Evolutionary conservation across 1,140 invertebrate species (phyloP), one percentile per base, ranked within the genome.

Genomic region (Mylabris phalerata): DNA sequence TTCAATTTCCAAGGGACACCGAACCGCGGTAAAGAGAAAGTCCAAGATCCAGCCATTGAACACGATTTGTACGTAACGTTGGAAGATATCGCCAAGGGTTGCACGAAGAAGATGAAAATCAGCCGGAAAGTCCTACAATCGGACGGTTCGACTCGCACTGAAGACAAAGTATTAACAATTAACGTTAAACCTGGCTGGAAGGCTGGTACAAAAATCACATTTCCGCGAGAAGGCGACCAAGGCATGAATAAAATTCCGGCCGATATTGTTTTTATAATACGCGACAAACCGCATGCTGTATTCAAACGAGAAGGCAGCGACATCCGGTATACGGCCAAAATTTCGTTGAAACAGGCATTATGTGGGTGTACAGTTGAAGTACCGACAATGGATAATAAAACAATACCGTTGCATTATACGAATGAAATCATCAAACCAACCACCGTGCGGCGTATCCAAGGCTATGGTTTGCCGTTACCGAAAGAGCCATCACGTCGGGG

Each of bases 101-200:
- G 90, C 67, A 87, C 85, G 0, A 98, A 97, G 73, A 95, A 94
- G 71, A 97, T 98, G 92, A 95, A 94, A 74, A 96, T 98, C 26
- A 93, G 89, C 2, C 79, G 89, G 63, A 84, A 86, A 70, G 87
- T 93, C 7, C 67, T 86, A 5, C 78, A 80, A 55, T 71, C 79
- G 3, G 85, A 91, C 66, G 89, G 88, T n/a, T 78, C 80, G 9
- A 76, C 81, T 0, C 81, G 80, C 32, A 88, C 89, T 57, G 89
- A 95, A 71, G 93, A 95, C 62, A 98, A 97, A 77, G 87, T 96
- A 43, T 76, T 97, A 0, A 93, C 90, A 0, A 93, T 98, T 43
- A 89, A 87, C 55, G 88, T 98, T 0, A 95, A 96, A 72, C 91
- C 91, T 3, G 95, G 94, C 9, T 98, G 94, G 94, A 95, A 93